These are phyloP conservation scores for Tenebrosternarchus preto DNA, from an alignment of 2,113 vertebrate species.

Conservation along the genomic window DNA sequence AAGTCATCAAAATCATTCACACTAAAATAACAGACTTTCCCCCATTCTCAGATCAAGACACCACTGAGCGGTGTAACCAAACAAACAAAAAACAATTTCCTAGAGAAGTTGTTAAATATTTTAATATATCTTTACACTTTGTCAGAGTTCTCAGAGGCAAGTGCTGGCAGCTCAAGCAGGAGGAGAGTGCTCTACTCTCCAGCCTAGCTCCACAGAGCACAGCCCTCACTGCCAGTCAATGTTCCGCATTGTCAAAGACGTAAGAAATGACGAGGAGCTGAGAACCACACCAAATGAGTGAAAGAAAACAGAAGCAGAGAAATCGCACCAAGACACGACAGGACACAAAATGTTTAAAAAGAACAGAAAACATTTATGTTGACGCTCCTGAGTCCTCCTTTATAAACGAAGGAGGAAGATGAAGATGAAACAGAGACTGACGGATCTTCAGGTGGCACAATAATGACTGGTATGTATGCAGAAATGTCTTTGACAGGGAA, in stretches of 20 bases:
- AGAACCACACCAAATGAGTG: conserved; percentile 21
- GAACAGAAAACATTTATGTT: conserved; percentile 44
- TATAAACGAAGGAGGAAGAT: conserved; percentile 46
- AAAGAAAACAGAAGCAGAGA: not conserved
- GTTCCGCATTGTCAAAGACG: not conserved
- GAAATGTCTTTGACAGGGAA: conserved; percentile 44
- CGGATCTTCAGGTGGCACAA: not conserved
- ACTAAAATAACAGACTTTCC: conserved; percentile 25
- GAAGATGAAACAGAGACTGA: conserved; percentile 35
- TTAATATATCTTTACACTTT: conserved; percentile 42
- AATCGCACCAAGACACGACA: not conserved
- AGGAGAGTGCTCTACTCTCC: not conserved
- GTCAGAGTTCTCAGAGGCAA: conserved; percentile 34
- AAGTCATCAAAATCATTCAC: conserved; percentile 3
- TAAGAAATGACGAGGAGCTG: conserved; percentile 28
- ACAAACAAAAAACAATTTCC: conserved; percentile 23
- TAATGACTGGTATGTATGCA: not conserved
- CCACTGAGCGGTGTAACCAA: not conserved
- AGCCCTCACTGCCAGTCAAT: conserved; percentile 4
- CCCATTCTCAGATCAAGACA: not conserved
- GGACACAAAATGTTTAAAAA: conserved; percentile 47
- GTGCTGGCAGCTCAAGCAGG: not conserved
- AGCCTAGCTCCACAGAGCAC: not conserved
- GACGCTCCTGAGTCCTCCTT: conserved; percentile 71
- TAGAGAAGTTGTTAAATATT: conserved; percentile 39